phyloP scores from a whole-genome alignment of 2,888 invertebrate genomes.

The Tetramorium bicarinatum region DNA sequence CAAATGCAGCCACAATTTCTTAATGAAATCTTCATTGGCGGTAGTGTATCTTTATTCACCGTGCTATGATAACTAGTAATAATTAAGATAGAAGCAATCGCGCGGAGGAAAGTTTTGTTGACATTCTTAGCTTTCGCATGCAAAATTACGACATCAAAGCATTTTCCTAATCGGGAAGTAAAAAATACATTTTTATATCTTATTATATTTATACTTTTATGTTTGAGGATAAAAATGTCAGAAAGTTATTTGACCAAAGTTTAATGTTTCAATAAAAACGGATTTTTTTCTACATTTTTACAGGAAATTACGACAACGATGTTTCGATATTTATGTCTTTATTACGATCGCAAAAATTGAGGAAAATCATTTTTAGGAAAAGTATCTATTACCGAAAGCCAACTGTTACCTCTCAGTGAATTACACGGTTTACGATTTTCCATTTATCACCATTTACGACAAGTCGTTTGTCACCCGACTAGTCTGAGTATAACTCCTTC shows the following conservation, averaged over 20 bases:
- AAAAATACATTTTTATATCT: not conserved
- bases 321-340: slow-evolving; percentile 9
- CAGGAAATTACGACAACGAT: not conserved
- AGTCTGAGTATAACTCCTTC: not conserved
- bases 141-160: not conserved
- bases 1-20: not conserved
- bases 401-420: not conserved
- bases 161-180: not conserved
- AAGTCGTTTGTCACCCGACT: slow-evolving; percentile 8
- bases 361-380: slow-evolving; percentile 22
- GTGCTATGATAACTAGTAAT: not conserved
- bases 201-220: slow-evolving; percentile 18
- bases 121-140: not conserved
- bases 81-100: not conserved
- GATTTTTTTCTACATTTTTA: not conserved
- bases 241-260: slow-evolving; percentile 1
- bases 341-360: not conserved
- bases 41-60: not conserved
- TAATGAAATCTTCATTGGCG: not conserved
- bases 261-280: slow-evolving; percentile 2
- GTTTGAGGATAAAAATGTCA: not conserved
- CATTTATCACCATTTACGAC: slow-evolving; percentile 22
- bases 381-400: not conserved
- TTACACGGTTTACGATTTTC: slow-evolving; percentile 5
- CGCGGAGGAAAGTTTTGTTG: not conserved